These are phyloP conservation scores for Palythoa grandiflora DNA, from an alignment of 92 coral and sea anemone genomes.

Conservation along the genomic window DNA sequence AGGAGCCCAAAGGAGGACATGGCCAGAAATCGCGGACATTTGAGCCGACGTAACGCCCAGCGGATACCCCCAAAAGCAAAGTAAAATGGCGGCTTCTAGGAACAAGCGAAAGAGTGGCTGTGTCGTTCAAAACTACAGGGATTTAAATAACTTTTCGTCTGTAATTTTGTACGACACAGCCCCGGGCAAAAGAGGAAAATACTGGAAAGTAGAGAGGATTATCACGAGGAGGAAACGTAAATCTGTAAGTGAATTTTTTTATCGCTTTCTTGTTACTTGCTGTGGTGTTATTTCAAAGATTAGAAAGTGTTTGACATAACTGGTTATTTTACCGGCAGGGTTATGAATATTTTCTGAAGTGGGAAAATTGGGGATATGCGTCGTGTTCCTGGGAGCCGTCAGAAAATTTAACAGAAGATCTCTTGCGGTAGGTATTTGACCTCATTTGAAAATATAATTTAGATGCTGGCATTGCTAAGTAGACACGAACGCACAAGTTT, in stretches of 20 bases:
- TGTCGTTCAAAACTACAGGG: background rate
- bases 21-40: constrained; percentile 27
- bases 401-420: constrained; percentile 12
- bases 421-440: constrained; percentile 7
- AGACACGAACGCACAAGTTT: background rate
- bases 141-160: background rate
- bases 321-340: background rate
- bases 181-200: constrained; percentile 8
- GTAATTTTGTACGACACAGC: constrained; percentile 13
- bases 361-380: constrained; percentile 3
- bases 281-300: background rate
- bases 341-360: constrained; percentile 8
- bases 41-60: constrained; percentile 27
- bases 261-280: background rate
- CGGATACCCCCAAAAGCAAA: constrained; percentile 12
- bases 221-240: constrained; percentile 1
- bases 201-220: background rate
- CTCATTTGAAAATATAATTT: background rate
- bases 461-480: constrained; percentile 13
- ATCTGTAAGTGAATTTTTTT: constrained; percentile 7
- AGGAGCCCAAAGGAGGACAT: no score
- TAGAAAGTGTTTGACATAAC: background rate
- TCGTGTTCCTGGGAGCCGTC: constrained; percentile 27
- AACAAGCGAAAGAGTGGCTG: constrained; percentile 19
- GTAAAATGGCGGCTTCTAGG: constrained; percentile 1